Evolutionary conservation across 2,113 vertebrate genomes (phyloP).

Genomic region (Bubo scandiacus): DNA sequence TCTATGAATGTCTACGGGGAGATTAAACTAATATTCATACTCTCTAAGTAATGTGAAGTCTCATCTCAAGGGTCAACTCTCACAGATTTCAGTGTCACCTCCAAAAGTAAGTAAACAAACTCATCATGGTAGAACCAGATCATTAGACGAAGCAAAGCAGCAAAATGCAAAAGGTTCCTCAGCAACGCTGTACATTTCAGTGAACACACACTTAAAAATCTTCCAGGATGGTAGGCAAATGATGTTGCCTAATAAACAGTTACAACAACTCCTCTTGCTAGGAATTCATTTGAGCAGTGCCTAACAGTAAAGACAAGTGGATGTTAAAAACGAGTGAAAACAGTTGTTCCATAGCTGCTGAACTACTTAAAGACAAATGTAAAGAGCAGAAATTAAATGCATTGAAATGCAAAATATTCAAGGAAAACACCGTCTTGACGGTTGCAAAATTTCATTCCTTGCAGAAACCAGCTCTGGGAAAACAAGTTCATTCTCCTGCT

Average conservation of each 20-base stretch:
- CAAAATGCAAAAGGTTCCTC: neutral
- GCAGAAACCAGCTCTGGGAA: neutral
- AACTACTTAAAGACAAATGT: neutral
- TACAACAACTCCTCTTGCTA: neutral
- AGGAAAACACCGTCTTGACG: neutral
- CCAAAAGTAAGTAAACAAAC: neutral
- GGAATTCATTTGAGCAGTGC: neutral
- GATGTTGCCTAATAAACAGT: neutral
- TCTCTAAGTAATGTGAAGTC: neutral
- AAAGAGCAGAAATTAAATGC: neutral
- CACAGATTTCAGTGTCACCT: neutral
- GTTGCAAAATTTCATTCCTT: neutral
- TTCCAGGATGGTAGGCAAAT: neutral
- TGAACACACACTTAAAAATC: neutral
- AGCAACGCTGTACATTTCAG: neutral
- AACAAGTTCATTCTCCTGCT: neutral
- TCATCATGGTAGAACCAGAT: rapidly evolving
- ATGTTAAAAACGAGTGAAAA: neutral
- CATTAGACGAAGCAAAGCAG: neutral
- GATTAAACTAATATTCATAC: neutral
- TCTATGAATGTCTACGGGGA: rapidly evolving
- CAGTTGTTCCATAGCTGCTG: neutral
- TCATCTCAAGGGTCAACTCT: neutral
- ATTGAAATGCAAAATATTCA: neutral
- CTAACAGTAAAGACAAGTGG: neutral